phyloP scores from a whole-genome alignment of 2,797 vertebrate genomes.

The Silurus aristotelis region DNA sequence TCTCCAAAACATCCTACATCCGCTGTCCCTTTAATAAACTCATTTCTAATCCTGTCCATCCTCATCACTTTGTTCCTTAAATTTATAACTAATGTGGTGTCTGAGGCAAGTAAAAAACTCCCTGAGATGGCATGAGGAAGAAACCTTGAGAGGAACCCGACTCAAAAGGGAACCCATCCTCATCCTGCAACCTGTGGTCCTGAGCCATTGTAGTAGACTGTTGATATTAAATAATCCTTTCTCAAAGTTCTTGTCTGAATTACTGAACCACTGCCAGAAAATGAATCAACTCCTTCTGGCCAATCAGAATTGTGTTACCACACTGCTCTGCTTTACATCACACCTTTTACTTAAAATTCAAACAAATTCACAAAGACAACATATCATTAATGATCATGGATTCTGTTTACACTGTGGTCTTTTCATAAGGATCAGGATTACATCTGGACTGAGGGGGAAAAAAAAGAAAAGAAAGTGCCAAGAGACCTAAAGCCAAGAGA shows the following conservation, averaged over 20 bases:
- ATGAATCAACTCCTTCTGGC: not conserved
- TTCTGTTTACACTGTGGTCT: not conserved
- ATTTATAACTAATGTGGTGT: too few species aligned
- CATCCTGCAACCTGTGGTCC: too few species aligned
- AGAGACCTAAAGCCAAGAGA: not conserved
- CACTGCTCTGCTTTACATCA: not conserved
- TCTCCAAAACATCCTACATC: too few species aligned
- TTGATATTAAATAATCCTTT: too few species aligned
- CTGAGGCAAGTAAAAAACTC: too few species aligned
- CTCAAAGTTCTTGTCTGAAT: not conserved
- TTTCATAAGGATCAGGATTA: not conserved
- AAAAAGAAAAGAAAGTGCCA: not conserved
- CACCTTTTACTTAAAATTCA: not conserved
- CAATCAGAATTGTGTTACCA: not conserved
- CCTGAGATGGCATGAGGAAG: too few species aligned
- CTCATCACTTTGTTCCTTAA: too few species aligned
- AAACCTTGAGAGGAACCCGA: too few species aligned
- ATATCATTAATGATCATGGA: not conserved
- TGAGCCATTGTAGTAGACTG: too few species aligned
- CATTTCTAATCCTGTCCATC: too few species aligned
- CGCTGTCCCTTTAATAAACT: too few species aligned
- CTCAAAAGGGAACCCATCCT: too few species aligned
- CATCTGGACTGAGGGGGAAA: conserved; percentile 1
- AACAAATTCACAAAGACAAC: not conserved
- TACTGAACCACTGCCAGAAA: not conserved